Conservation (phyloP, 2,888 invertebrate species). For the Anoplius nigerrimus region DNA sequence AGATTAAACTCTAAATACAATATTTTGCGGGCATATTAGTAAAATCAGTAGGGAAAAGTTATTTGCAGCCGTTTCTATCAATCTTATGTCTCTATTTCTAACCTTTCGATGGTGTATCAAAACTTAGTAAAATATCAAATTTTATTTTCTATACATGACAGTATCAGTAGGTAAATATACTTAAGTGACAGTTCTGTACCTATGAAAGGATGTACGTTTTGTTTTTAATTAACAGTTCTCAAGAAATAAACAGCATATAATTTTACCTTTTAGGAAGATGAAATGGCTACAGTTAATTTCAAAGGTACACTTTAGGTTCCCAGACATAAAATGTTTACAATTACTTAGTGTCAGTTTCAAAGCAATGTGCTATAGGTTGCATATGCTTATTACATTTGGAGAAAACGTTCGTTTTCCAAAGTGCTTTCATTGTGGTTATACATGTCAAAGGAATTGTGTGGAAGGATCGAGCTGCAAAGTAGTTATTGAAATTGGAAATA, state of each 20-base stretch:
- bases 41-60: too few species aligned
- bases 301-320: slow-evolving; percentile 71
- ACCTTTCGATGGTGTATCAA: too few species aligned
- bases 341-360: slow-evolving; percentile 71
- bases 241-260: not conserved
- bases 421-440: slow-evolving; percentile 72
- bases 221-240: too few species aligned
- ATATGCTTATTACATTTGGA: slow-evolving; percentile 70
- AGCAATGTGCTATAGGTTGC: slow-evolving; percentile 71
- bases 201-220: too few species aligned
- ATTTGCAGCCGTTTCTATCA: too few species aligned
- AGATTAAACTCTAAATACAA: too few species aligned
- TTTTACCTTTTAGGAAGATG: slow-evolving; percentile 68
- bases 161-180: too few species aligned
- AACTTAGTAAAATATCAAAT: too few species aligned
- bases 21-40: too few species aligned
- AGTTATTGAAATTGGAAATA: slow-evolving; percentile 74
- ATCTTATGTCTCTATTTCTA: too few species aligned
- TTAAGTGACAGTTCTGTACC: too few species aligned
- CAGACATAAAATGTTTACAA: slow-evolving; percentile 71
- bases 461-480: slow-evolving; percentile 71
- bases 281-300: slow-evolving; percentile 72
- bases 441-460: slow-evolving; percentile 72
- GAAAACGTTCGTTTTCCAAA: slow-evolving; percentile 69
- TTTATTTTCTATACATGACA: too few species aligned